Conservation (phyloP, 2,113 vertebrate species). For the Parus major region DNA sequence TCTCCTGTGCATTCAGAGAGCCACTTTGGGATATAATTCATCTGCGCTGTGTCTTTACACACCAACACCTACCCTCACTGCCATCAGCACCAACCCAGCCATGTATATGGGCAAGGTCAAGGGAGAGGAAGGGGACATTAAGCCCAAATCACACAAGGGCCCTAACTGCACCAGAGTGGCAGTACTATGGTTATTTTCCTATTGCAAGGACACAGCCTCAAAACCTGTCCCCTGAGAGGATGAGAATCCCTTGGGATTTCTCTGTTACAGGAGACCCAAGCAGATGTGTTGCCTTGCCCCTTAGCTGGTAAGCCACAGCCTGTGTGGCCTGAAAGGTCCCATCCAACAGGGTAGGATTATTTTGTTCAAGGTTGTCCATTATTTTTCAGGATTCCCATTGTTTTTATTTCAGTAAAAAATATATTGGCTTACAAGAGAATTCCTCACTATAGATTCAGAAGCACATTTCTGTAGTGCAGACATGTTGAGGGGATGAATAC, state of each 20-base stretch:
- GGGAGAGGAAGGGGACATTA: background rate
- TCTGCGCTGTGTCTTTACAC: background rate
- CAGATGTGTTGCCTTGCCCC: background rate
- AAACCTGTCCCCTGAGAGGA: fast-evolving
- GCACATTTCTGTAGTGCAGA: background rate
- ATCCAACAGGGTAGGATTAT: background rate
- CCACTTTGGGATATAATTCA: background rate
- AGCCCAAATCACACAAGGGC: background rate
- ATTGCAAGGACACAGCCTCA: background rate
- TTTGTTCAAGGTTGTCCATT: no score
- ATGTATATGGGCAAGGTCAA: background rate
- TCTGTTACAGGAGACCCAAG: fast-evolving
- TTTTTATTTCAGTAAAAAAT: background rate
- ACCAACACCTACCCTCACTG: fast-evolving
- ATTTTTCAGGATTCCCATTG: background rate
- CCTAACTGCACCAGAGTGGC: background rate
- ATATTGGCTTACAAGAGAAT: background rate
- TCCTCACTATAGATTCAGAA: background rate
- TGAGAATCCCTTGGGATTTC: background rate
- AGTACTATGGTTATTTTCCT: background rate
- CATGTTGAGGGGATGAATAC: background rate
- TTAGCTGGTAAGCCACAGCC: background rate
- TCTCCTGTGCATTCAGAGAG: background rate
- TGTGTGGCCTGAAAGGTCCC: background rate
- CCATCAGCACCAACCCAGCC: background rate